Percentiles rank a stretch among this genome's conserved stretches.
Evolutionary conservation across 2,797 vertebrate species (phyloP).

Genomic region (Eptatretus atami): DNA sequence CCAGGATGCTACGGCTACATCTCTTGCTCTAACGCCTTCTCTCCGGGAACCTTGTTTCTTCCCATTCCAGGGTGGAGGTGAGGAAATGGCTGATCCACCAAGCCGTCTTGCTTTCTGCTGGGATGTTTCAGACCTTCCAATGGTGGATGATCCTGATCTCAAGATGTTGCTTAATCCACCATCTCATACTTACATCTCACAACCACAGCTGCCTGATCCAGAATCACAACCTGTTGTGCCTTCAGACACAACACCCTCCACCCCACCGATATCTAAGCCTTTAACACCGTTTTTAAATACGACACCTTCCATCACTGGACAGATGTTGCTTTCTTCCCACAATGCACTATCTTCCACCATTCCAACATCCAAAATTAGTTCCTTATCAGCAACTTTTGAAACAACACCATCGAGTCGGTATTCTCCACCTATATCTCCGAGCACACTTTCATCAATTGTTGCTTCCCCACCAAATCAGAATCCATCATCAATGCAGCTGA

Average conservation of each 20-base stretch:
- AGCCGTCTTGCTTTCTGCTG: neutral
- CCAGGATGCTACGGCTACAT: slow-evolving; percentile 12
- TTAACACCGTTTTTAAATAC: no score
- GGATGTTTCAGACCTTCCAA: slow-evolving; percentile 8
- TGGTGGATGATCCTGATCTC: slow-evolving; percentile 12
- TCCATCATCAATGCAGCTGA: neutral
- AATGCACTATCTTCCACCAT: neutral
- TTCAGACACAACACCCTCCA: neutral
- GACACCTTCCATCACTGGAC: no score
- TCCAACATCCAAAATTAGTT: no score
- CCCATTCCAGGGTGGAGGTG: slow-evolving; percentile 76
- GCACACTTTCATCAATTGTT: neutral
- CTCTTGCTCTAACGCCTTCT: slow-evolving; percentile 39
- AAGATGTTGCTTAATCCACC: slow-evolving; percentile 12
- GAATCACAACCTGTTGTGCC: neutral
- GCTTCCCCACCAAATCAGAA: neutral
- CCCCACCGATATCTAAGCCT: neutral
- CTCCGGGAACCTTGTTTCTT: slow-evolving; percentile 43
- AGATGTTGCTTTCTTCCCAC: neutral
- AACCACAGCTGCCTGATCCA: neutral
- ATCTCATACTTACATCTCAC: no score
- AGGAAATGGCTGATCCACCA: slow-evolving; percentile 63
- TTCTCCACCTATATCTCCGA: no score
- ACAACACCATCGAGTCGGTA: no score
- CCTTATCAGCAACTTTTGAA: no score